These are phyloP conservation scores for Sorex araneus DNA, from an alignment of 2,113 vertebrate species.

Conservation along the genomic window DNA sequence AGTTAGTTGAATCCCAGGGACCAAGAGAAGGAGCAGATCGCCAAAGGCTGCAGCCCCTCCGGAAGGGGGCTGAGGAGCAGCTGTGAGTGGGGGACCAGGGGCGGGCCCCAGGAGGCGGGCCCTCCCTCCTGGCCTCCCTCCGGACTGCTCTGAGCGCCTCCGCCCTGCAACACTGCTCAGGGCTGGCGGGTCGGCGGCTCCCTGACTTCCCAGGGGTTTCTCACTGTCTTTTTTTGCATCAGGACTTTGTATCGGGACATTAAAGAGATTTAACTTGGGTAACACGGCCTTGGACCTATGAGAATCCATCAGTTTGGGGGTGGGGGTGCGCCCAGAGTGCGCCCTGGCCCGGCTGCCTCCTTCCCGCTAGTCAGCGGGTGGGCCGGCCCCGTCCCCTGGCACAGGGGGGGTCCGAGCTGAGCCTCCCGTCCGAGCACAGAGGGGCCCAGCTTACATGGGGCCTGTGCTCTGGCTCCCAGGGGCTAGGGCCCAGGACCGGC, in stretches of 20 bases:
- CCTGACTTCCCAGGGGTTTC: conserved; percentile 79
- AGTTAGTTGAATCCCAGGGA: conserved; percentile 82
- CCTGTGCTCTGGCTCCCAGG: no score
- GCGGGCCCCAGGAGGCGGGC: conserved; percentile 6
- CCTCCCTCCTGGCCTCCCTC: conserved; percentile 20
- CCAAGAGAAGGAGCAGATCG: conserved; percentile 75
- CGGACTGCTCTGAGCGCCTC: conserved; percentile 66
- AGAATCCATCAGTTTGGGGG: neutral
- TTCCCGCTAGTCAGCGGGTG: neutral
- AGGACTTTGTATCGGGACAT: conserved; percentile 85
- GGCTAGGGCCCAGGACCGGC: no score
- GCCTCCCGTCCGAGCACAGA: neutral
- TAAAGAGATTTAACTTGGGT: conserved; percentile 88
- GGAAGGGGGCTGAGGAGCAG: conserved; percentile 23
- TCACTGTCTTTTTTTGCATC: conserved; percentile 85
- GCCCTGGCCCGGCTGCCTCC: neutral
- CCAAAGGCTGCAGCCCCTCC: conserved; percentile 61
- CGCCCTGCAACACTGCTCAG: conserved; percentile 70
- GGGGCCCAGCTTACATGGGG: neutral
- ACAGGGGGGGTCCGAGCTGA: neutral
- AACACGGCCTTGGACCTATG: conserved; percentile 76
- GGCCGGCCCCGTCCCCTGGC: neutral
- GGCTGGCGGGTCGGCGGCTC: conserved; percentile 55
- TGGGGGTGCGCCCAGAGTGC: neutral
- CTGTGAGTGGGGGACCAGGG: conserved; percentile 39